A percentile compares a stretch with the other conserved stretches of the same genome.
Evolutionary conservation across 2,888 invertebrate species (phyloP).

Genomic region (Scelioninae gen. 2): DNA sequence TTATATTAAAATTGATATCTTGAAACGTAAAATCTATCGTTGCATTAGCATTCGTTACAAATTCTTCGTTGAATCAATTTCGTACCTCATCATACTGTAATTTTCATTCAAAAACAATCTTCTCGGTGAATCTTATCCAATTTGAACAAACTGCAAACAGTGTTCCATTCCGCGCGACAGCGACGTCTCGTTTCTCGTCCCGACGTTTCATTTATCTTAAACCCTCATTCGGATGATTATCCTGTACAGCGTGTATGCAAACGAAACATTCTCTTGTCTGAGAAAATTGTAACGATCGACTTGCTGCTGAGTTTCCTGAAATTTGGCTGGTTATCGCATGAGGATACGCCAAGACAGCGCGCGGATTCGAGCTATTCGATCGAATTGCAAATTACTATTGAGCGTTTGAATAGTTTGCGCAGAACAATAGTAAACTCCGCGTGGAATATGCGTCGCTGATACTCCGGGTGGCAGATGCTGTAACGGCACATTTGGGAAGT

Average conservation of each 20-base stretch:
- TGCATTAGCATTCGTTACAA: no score
- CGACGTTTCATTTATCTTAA: slow-evolving; percentile 40
- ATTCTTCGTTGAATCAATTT: no score
- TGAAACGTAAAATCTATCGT: no score
- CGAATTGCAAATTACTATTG: slow-evolving; percentile 57
- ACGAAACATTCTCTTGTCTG: slow-evolving; percentile 35
- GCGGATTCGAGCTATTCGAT: slow-evolving; percentile 46
- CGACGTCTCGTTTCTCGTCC: slow-evolving; percentile 14
- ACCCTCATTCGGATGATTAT: slow-evolving; percentile 34
- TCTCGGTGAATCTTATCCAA: slow-evolving; percentile 5
- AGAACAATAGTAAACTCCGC: slow-evolving; percentile 43
- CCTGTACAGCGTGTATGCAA: slow-evolving; percentile 35
- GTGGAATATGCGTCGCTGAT: slow-evolving; percentile 45
- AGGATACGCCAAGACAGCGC: slow-evolving; percentile 21
- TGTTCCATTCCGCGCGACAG: slow-evolving; percentile 1
- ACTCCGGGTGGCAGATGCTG: no score
- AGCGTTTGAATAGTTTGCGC: slow-evolving; percentile 41
- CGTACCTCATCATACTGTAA: neutral
- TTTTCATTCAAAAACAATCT: slow-evolving; percentile 28
- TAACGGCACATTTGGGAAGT: slow-evolving; percentile 52
- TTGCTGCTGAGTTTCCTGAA: slow-evolving; percentile 47
- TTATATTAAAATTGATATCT: no score
- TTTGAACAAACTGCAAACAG: slow-evolving; percentile 34
- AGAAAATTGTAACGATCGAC: slow-evolving; percentile 50
- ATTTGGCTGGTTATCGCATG: slow-evolving; percentile 33